Conservation (phyloP, 64 coral and sea anemone genomes). For the Trachythela sp. region DNA sequence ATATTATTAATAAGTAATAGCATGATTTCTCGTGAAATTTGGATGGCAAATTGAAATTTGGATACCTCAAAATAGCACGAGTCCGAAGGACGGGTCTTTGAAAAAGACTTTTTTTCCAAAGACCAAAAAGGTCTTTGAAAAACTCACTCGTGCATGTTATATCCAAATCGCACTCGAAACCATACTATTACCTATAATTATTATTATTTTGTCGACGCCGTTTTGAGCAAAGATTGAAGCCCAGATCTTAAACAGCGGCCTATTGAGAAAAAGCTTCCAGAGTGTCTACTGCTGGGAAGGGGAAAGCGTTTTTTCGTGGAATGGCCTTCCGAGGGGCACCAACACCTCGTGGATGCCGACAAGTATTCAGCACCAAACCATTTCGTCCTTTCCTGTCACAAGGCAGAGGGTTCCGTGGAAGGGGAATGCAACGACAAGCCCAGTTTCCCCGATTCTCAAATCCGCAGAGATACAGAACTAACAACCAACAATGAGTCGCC, state of each 20-base stretch:
- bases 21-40: no score
- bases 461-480: not conserved
- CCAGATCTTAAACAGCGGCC: not conserved
- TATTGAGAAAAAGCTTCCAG: not conserved
- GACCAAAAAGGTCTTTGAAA: no score
- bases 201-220: no score
- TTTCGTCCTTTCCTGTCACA: not conserved
- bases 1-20: no score
- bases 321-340: not conserved
- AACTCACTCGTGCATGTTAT: no score
- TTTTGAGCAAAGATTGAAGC: not conserved
- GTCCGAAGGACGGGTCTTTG: no score
- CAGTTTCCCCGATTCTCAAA: not conserved
- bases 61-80: no score
- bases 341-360: not conserved
- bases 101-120: no score
- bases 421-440: not conserved
- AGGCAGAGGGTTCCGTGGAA: not conserved
- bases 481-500: not conserved
- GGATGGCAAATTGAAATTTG: no score
- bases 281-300: not conserved
- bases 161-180: no score
- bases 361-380: not conserved
- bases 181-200: no score
- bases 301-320: not conserved